These are phyloP conservation scores for Ceyx margarethae DNA, from an alignment of 2,113 vertebrate genomes.

Conservation along the genomic window DNA sequence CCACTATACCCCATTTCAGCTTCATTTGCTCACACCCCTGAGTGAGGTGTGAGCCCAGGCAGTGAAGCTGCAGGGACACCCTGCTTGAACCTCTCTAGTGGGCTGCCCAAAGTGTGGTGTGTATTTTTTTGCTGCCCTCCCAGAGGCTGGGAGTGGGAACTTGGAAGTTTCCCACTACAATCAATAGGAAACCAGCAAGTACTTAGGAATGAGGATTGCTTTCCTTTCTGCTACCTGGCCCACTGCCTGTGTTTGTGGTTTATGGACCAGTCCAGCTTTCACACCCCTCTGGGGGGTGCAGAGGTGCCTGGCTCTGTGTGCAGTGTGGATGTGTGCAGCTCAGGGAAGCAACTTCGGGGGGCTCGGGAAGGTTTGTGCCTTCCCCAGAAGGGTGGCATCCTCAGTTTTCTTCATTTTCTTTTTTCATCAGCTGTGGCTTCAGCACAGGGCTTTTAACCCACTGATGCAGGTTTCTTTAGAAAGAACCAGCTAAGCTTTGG, in stretches of 20 bases:
- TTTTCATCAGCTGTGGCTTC: neutral
- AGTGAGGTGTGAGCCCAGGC: neutral
- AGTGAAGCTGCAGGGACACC: neutral
- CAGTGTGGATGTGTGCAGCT: neutral
- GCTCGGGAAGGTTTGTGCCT: neutral
- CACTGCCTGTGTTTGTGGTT: slow-evolving; percentile 3
- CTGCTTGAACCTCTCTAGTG: neutral
- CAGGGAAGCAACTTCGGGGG: neutral
- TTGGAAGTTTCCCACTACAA: slow-evolving; percentile 35
- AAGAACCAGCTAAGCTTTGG: neutral
- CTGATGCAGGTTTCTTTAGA: neutral
- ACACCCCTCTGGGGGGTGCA: neutral
- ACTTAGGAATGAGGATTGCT: slow-evolving; percentile 21
- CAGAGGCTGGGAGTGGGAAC: slow-evolving; percentile 6
- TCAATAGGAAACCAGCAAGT: slow-evolving; percentile 42
- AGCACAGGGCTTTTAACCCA: neutral
- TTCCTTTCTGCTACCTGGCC: slow-evolving; percentile 16
- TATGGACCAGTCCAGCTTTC: slow-evolving; percentile 7
- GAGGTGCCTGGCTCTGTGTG: neutral
- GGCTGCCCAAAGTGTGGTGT: neutral
- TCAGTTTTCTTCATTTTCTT: too few species aligned
- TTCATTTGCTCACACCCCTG: neutral
- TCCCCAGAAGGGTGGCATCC: neutral
- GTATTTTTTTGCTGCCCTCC: neutral
- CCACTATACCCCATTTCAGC: neutral